Percentiles rank a stretch among this genome's conserved stretches.
Conservation (phyloP, 2,888 invertebrate species). For the Phrixothrix hirtus region DNA sequence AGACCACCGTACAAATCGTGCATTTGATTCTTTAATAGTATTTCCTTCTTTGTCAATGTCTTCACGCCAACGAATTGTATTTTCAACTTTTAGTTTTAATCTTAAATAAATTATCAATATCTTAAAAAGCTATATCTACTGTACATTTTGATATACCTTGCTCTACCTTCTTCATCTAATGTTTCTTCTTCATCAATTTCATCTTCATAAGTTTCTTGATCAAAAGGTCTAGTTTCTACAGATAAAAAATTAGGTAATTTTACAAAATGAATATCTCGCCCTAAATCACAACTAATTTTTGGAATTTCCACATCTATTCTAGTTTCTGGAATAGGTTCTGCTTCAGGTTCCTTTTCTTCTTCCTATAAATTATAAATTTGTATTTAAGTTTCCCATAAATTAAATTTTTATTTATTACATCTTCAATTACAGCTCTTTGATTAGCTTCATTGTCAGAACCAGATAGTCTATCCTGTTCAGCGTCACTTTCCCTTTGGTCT, state of each 20-base stretch:
- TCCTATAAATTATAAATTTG: constrained; percentile 50
- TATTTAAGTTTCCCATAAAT: too few species aligned
- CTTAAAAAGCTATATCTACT: not conserved
- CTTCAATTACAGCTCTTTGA: constrained; percentile 28
- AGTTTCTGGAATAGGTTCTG: constrained; percentile 86
- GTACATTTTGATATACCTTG: constrained; percentile 59
- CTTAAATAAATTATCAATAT: constrained; percentile 57
- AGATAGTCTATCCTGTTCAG: constrained; percentile 47
- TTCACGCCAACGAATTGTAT: constrained; percentile 95
- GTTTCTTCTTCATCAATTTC: constrained; percentile 99
- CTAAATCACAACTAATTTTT: constrained; percentile 89
- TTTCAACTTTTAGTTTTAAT: constrained; percentile 92
- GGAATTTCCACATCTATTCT: constrained; percentile 97
- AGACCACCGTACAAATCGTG: constrained; percentile 94
- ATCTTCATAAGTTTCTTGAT: constrained; percentile 93
- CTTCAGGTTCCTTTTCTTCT: constrained; percentile 72
- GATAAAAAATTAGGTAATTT: constrained; percentile 98
- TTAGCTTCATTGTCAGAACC: constrained; percentile 28
- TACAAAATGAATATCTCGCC: constrained; percentile 91
- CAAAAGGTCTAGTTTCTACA: constrained; percentile 96
- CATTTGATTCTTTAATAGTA: constrained; percentile 87
- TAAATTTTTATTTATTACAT: constrained; percentile 18
- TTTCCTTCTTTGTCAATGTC: constrained; percentile 80
- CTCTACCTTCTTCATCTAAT: constrained; percentile 95
- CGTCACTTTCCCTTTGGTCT: constrained; percentile 44